These are phyloP conservation scores for Nomia melanderi DNA, from an alignment of 1,140 invertebrate genomes.

Conservation along the genomic window DNA sequence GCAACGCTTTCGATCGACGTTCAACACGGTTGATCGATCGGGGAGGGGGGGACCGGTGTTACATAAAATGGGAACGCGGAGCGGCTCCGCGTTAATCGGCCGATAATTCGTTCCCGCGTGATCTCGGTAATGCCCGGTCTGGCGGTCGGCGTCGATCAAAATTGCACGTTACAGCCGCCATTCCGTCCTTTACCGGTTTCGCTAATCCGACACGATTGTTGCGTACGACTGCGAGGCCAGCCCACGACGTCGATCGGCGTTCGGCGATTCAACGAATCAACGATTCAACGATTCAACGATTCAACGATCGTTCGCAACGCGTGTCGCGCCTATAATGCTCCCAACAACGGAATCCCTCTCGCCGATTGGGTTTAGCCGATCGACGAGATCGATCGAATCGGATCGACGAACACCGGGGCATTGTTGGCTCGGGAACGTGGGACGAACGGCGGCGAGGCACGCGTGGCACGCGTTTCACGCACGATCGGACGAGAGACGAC, in stretches of 20 bases:
- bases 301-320: background rate
- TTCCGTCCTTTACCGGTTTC: background rate
- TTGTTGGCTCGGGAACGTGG: slow-evolving; percentile 53
- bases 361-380: background rate
- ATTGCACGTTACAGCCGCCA: background rate
- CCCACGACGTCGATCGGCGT: background rate
- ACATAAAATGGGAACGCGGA: slow-evolving; percentile 47
- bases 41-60: slow-evolving; percentile 15
- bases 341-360: background rate
- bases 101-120: background rate
- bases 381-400: slow-evolving; percentile 33
- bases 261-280: no score
- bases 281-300: no score
- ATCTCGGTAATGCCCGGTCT: slow-evolving; percentile 21
- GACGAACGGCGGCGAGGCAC: slow-evolving; percentile 43
- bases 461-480: slow-evolving; percentile 63
- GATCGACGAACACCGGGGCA: slow-evolving; percentile 53
- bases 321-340: background rate
- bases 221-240: background rate
- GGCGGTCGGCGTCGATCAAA: background rate
- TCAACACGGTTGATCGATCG: slow-evolving; percentile 40
- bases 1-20: slow-evolving; percentile 37
- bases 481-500: background rate
- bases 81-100: slow-evolving; percentile 14
- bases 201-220: background rate